A percentile compares a stretch with the other conserved stretches of the same genome.
These are phyloP conservation scores for Rallus crepitans DNA, from an alignment of 2,797 vertebrate genomes.

Conservation along the genomic window DNA sequence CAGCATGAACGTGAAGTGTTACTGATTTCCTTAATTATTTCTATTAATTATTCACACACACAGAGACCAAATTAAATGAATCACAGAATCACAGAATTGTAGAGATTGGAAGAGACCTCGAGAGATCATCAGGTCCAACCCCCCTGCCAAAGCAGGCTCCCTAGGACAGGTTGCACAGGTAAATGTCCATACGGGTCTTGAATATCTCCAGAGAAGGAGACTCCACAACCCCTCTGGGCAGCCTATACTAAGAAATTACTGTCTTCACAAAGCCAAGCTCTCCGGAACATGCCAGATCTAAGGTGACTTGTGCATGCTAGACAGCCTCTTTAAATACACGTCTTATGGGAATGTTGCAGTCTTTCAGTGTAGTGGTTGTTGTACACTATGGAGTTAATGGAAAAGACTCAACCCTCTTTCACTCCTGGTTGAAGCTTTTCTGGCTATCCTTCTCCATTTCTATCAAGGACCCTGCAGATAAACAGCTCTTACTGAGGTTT, in stretches of 20 bases:
- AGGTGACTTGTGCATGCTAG: background rate
- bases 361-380: background rate
- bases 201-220: no score
- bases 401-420: background rate
- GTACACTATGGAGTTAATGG: background rate
- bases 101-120: no score
- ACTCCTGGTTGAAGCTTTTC: background rate
- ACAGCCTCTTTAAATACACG: rapidly evolving
- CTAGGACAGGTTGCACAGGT: no score
- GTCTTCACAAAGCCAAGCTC: background rate
- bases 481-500: background rate
- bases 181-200: no score
- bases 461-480: background rate
- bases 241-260: background rate
- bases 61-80: background rate
- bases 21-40: background rate
- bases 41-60: background rate
- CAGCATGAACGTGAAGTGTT: background rate
- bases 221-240: no score
- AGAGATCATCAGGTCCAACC: no score
- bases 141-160: no score
- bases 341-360: background rate
- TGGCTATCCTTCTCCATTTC: background rate
- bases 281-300: background rate
- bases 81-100: no score